A percentile compares a stretch with the other conserved stretches of the same genome.
These are phyloP conservation scores for Thymelicus sylvestris DNA, from an alignment of 2,888 invertebrate genomes.

Conservation along the genomic window DNA sequence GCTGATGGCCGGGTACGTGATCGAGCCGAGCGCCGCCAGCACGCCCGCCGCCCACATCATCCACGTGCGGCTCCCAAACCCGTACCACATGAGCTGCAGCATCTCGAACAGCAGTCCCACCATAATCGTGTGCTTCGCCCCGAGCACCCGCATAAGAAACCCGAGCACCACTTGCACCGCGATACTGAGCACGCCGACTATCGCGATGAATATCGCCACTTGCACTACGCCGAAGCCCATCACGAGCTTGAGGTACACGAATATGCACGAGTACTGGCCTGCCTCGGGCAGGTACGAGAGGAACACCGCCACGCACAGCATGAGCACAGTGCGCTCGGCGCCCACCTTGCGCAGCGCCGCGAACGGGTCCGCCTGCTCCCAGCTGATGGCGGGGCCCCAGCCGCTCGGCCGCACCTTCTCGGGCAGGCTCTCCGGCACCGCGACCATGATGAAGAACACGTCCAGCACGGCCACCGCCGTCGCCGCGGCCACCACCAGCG, in stretches of 20 bases:
- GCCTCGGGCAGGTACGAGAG: slow-evolving; percentile 99
- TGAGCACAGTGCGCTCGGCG: slow-evolving; percentile 96
- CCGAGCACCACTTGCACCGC: slow-evolving; percentile 96
- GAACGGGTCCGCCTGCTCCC: slow-evolving; percentile 99
- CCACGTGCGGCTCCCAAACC: slow-evolving; percentile 98
- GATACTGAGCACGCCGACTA: slow-evolving; percentile 98
- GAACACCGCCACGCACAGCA: slow-evolving; percentile 98
- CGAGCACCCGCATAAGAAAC: slow-evolving; percentile 92
- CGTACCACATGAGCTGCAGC: slow-evolving; percentile 98
- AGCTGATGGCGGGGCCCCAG: slow-evolving; percentile 95
- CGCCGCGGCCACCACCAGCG: slow-evolving; percentile 96
- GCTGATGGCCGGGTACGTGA: slow-evolving; percentile 99
- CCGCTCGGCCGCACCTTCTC: slow-evolving; percentile 93
- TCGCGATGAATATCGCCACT: slow-evolving; percentile 98
- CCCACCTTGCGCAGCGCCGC: slow-evolving; percentile 96
- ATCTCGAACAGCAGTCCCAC: slow-evolving; percentile 98
- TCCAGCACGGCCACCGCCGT: slow-evolving; percentile 98
- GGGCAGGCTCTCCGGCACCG: slow-evolving; percentile 98
- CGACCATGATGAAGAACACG: slow-evolving; percentile 98
- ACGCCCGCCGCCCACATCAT: slow-evolving; percentile 99
- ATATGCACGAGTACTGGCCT: slow-evolving; percentile 99
- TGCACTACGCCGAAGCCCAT: slow-evolving; percentile 98
- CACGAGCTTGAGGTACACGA: slow-evolving; percentile 98
- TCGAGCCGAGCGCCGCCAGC: slow-evolving; percentile 96
- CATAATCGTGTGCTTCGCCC: slow-evolving; percentile 98